Conservation (phyloP, 2,888 invertebrate genomes). For the Pandemis corylana region DNA sequence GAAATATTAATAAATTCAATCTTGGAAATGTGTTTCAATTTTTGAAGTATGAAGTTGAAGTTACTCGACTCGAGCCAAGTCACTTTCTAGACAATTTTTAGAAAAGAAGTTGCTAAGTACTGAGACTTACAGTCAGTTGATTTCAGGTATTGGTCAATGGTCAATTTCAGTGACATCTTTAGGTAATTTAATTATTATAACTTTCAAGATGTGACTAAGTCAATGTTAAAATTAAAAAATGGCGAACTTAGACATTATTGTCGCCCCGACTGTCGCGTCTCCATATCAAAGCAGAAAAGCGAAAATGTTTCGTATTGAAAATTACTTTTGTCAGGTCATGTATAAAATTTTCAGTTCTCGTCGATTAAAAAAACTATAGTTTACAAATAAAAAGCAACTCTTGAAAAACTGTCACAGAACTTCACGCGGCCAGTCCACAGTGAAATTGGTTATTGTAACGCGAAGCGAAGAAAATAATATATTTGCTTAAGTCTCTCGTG, state of each 20-base stretch:
- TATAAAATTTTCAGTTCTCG: neutral
- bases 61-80: neutral
- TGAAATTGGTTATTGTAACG: slow-evolving; percentile 23
- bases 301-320: too few species aligned
- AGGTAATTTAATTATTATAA: too few species aligned
- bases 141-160: too few species aligned
- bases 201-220: too few species aligned
- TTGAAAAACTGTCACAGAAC: neutral
- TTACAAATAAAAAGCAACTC: neutral
- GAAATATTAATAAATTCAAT: slow-evolving; percentile 21
- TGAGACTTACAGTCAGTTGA: too few species aligned
- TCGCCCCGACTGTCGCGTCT: too few species aligned
- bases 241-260: too few species aligned
- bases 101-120: too few species aligned
- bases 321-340: too few species aligned
- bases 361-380: neutral
- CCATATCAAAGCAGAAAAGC: too few species aligned
- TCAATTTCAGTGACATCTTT: too few species aligned
- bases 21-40: slow-evolving; percentile 5
- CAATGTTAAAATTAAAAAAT: too few species aligned
- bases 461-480: slow-evolving; percentile 16
- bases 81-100: neutral
- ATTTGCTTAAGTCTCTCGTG: slow-evolving; percentile 19
- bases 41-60: slow-evolving; percentile 2
- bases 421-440: neutral